phyloP scores from a whole-genome alignment of 2,797 vertebrate species.

The Cirrhinus mrigala region DNA sequence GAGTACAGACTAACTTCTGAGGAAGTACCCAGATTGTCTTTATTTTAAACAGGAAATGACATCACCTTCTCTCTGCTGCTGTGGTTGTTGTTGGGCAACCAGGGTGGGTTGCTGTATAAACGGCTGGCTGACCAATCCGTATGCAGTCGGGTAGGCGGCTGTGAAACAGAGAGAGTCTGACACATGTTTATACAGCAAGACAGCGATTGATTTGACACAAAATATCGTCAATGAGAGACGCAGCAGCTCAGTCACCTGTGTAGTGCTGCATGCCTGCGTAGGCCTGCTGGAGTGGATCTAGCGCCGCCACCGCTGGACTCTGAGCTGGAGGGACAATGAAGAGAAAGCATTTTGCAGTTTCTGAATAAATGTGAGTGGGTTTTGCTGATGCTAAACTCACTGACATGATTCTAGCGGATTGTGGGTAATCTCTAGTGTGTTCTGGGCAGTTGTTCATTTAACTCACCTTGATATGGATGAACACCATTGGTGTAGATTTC shows the following conservation, averaged over 20 bases:
- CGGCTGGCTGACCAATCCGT: constrained; percentile 90
- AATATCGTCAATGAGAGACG: neutral
- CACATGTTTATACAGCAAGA: constrained; percentile 58
- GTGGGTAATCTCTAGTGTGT: neutral
- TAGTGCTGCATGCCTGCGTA: constrained; percentile 96
- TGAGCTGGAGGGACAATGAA: constrained; percentile 77
- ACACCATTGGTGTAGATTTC: constrained; percentile 91
- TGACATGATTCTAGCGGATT: neutral
- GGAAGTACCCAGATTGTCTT: constrained; percentile 53
- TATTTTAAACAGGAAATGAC: constrained; percentile 69
- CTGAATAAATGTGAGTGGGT: neutral
- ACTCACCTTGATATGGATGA: constrained; percentile 90
- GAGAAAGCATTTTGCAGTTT: neutral
- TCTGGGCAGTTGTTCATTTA: neutral
- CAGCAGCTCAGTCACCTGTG: constrained; percentile 68
- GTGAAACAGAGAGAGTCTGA: constrained; percentile 72
- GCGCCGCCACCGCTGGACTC: constrained; percentile 82
- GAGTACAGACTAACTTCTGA: constrained; percentile 59
- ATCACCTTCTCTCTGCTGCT: constrained; percentile 90
- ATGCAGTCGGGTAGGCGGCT: constrained; percentile 92
- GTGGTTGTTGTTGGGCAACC: constrained; percentile 89
- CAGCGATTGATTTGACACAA: neutral
- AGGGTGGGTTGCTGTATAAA: constrained; percentile 89
- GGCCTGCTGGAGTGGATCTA: constrained; percentile 92
- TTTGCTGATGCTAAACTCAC: constrained; percentile 7